phyloP scores from a whole-genome alignment of 2,888 invertebrate genomes.

The Lacanobia wlatinum region DNA sequence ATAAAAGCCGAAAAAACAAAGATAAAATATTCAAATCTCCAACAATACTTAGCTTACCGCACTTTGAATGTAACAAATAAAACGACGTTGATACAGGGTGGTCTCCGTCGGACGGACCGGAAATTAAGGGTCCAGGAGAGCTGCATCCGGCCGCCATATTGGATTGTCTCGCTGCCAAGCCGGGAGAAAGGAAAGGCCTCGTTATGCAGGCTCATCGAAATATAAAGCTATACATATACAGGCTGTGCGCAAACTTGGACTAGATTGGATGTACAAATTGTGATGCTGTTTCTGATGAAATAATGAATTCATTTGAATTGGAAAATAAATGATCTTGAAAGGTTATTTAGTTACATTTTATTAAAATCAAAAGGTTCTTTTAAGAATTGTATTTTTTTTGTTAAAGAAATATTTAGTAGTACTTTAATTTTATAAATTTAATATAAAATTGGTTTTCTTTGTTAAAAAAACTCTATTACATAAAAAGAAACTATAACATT shows the following conservation, averaged over 20 bases:
- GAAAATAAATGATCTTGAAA: background rate
- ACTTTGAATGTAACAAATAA: constrained; percentile 48
- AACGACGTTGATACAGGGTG: constrained; percentile 45
- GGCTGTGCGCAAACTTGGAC: constrained; percentile 3
- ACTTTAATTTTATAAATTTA: too few species aligned
- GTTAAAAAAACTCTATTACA: background rate
- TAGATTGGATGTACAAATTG: constrained; percentile 5
- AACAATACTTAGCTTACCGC: constrained; percentile 14
- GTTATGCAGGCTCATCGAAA: constrained; percentile 57
- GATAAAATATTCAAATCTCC: constrained; percentile 11
- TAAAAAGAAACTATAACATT: background rate
- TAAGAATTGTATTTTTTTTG: too few species aligned
- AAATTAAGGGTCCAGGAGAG: constrained; percentile 73
- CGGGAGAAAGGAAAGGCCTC: constrained; percentile 58
- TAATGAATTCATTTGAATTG: background rate
- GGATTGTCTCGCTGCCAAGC: constrained; percentile 57
- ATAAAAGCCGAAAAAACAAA: background rate
- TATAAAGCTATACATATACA: constrained; percentile 25
- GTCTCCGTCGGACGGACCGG: constrained; percentile 61
- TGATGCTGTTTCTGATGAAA: background rate
- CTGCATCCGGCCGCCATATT: constrained; percentile 70
- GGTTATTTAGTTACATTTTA: background rate
- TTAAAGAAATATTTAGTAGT: too few species aligned
- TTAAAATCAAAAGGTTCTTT: background rate
- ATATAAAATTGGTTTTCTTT: background rate